These are phyloP conservation scores for Neopelma chrysocephalum DNA, from an alignment of 2,797 vertebrate species.

Conservation along the genomic window DNA sequence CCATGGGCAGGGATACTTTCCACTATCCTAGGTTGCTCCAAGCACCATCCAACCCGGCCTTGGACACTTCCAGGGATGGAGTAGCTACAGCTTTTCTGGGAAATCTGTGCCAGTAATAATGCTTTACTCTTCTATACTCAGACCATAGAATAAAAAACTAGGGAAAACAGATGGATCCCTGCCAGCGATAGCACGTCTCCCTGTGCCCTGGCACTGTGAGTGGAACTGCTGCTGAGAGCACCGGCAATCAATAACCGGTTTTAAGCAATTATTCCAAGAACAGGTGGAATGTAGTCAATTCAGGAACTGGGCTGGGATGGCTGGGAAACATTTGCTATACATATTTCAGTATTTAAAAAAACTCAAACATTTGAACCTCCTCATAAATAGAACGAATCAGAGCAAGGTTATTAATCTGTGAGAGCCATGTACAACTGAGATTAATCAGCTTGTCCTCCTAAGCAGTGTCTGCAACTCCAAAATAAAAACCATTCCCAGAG, in stretches of 20 bases:
- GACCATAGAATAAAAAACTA: neutral
- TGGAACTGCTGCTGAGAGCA: neutral
- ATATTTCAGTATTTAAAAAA: neutral
- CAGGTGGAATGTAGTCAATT: neutral
- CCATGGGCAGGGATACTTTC: neutral
- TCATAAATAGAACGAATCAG: slow-evolving; percentile 6
- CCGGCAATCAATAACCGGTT: neutral
- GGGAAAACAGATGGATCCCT: neutral
- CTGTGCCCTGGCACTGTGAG: neutral
- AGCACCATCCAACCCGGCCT: neutral
- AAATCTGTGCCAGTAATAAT: neutral
- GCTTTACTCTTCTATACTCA: neutral
- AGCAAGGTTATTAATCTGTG: slow-evolving; percentile 27
- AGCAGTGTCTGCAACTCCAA: neutral
- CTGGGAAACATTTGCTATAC: neutral
- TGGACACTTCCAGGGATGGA: neutral
- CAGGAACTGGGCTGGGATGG: neutral
- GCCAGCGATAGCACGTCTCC: neutral
- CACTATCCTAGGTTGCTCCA: neutral
- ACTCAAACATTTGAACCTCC: neutral
- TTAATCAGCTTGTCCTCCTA: slow-evolving; percentile 18
- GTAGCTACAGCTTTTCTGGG: neutral
- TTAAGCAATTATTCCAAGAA: neutral
- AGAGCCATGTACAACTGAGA: neutral
- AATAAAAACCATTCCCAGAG: neutral